Evolutionary conservation across 2,797 vertebrate genomes (phyloP), one percentile per base, ranked within the genome.

Genomic region (Cichlasoma orientale): DNA sequence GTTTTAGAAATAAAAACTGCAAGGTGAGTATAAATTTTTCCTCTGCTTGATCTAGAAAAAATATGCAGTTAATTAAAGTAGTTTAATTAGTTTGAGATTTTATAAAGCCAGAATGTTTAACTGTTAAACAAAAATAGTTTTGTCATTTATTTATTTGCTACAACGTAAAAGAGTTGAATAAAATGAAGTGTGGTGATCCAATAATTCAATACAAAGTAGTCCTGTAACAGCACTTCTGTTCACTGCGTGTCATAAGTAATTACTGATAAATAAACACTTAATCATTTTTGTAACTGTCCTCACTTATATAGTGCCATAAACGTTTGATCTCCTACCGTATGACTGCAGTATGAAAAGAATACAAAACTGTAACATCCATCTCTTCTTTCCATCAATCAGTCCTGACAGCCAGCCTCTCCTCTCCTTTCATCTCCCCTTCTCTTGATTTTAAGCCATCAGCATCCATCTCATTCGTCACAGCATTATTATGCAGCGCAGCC

Each of bases 401-500:
- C 68, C 82, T 82, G 88, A 90, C 89, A 90, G 88, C 44, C 80
- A 3, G 58, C 69, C 77, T 82, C 83, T 73, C 86, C 79, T 74
- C 56, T 27, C 56, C 83, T 91, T 90, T 92, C 87, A 90, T 92
- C 87, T 88, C 73, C 56, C 77, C 71, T 72, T 36, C 69, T 79
- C 56, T 72, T 38, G 33, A 27, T 56, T 54, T 81, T 83, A 72
- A 87, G 84, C 87, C 54, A 56, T 89, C 87, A 87, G 85, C 87
- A 75, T 88, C 79, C 80, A 82, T 87, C 88, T 79, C 83, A 82
- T 92, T 92, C 56, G 82, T 88, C 82, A 85, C 86, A 57, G 88
- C 91, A 89, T 86, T 47, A 91, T 92, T 90, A 93, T 89, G 84
- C 85, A 44, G 86, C 21, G 8, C 59, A 8, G 86, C 82, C 83